Conservation (phyloP, 2,888 invertebrate species). For the Lasioglossum zephyrum region DNA sequence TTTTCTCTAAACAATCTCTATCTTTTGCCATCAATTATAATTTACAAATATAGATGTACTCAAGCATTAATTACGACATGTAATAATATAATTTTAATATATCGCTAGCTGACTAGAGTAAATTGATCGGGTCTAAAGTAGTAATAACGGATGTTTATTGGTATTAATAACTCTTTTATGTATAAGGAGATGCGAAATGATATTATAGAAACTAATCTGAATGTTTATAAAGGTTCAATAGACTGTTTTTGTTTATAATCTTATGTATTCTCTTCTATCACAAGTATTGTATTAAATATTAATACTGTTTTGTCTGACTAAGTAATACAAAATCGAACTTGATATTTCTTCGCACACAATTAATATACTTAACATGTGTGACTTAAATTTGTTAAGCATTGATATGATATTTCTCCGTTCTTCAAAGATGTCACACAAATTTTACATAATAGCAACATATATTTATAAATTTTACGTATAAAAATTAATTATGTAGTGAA, state of each 20-base stretch:
- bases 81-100: slow-evolving; percentile 41
- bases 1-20: slow-evolving; percentile 22
- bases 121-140: slow-evolving; percentile 20
- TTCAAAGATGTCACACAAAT: slow-evolving; percentile 17
- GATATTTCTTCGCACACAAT: neutral
- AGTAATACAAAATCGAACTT: slow-evolving; percentile 25
- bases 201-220: slow-evolving; percentile 32
- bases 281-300: slow-evolving; percentile 40
- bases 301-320: slow-evolving; percentile 52
- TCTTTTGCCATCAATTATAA: slow-evolving; percentile 27
- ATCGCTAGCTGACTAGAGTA: slow-evolving; percentile 59
- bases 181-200: slow-evolving; percentile 16
- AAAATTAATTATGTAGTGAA: slow-evolving; percentile 30
- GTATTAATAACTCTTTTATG: slow-evolving; percentile 13
- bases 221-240: slow-evolving; percentile 23
- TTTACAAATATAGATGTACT: slow-evolving; percentile 32
- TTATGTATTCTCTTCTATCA: slow-evolving; percentile 32
- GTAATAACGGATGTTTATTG: slow-evolving; percentile 3
- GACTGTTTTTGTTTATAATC: slow-evolving; percentile 25
- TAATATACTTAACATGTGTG: neutral
- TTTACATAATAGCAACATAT: slow-evolving; percentile 22
- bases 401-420: slow-evolving; percentile 28
- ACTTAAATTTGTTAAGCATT: slow-evolving; percentile 22
- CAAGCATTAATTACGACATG: slow-evolving; percentile 35
- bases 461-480: slow-evolving; percentile 30